A percentile compares a stretch with the other conserved stretches of the same genome.
Conservation (phyloP, 2,888 invertebrate genomes). For the Meiosimyza platycephala region DNA sequence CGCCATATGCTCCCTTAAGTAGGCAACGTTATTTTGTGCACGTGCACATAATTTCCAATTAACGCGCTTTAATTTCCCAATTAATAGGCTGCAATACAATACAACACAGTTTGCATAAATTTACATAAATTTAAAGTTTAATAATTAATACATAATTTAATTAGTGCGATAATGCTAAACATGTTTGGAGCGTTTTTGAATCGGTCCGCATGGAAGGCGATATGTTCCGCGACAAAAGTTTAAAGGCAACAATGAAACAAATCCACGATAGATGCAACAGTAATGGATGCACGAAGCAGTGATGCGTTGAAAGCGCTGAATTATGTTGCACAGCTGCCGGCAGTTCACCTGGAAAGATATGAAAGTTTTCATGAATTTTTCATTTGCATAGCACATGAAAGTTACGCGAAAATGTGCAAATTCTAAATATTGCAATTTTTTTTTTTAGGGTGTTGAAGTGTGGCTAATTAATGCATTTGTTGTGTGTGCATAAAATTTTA, state of each 20-base stretch:
- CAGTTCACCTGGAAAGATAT: constrained; percentile 56
- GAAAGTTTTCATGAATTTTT: neutral
- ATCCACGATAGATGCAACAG: constrained; percentile 15
- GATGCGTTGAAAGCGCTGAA: constrained; percentile 50
- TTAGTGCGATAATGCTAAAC: neutral
- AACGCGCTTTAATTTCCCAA: no score
- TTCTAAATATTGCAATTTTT: no score
- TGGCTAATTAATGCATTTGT: no score
- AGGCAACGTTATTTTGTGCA: no score
- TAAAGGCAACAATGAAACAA: constrained; percentile 35
- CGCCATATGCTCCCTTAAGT: no score
- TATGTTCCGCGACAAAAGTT: constrained; percentile 38
- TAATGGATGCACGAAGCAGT: constrained; percentile 20
- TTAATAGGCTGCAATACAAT: no score
- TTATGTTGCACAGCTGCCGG: constrained; percentile 65
- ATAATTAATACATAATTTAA: neutral
- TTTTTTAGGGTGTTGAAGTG: no score
- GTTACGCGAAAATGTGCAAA: no score
- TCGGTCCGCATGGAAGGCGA: constrained; percentile 32
- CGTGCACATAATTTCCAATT: no score
- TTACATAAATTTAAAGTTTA: constrained; percentile 2
- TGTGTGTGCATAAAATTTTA: no score
- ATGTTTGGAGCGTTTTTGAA: constrained; percentile 24
- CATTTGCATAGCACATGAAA: no score
- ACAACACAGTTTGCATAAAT: neutral